phyloP scores from a whole-genome alignment of 2,797 vertebrate species.

The Ptychadena robeensis region DNA sequence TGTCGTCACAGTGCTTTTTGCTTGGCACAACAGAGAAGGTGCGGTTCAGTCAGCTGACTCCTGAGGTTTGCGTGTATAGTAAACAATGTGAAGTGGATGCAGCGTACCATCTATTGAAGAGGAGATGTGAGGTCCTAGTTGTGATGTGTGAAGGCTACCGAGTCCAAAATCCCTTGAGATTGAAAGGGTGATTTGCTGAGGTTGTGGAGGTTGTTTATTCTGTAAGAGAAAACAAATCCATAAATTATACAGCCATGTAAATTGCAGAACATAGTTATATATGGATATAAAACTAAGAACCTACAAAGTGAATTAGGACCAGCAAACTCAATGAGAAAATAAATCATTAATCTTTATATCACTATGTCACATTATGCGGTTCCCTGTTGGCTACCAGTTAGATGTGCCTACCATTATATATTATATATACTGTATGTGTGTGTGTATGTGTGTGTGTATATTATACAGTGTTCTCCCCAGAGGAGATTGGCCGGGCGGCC shows the following conservation, averaged over 20 bases:
- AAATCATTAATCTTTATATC: too few relatives aligned
- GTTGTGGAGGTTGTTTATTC: conserved; percentile 81
- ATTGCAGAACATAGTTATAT: not conserved
- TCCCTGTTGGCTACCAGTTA: too few relatives aligned
- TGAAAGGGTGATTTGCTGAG: conserved; percentile 77
- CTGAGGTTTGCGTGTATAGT: conserved; percentile 84
- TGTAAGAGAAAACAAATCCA: conserved; percentile 69
- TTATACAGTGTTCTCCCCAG: too few relatives aligned
- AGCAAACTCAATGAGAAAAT: too few relatives aligned
- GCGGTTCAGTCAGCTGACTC: conserved; percentile 82
- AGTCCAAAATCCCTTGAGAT: conserved; percentile 81
- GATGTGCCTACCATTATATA: too few relatives aligned
- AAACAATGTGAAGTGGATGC: conserved; percentile 82
- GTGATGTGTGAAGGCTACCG: conserved; percentile 74
- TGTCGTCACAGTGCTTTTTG: conserved; percentile 83
- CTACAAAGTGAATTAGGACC: too few relatives aligned
- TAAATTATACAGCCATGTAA: not conserved
- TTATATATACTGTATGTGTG: too few relatives aligned
- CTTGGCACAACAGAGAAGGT: conserved; percentile 80
- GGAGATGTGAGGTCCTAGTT: conserved; percentile 80
- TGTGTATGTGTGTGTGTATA: too few relatives aligned
- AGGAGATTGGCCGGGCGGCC: too few relatives aligned
- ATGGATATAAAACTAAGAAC: too few relatives aligned
- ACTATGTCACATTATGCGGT: too few relatives aligned
- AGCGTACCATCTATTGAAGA: conserved; percentile 81